Evolutionary conservation across 2,797 vertebrate species (phyloP).

Genomic region (Poecilia gillii): DNA sequence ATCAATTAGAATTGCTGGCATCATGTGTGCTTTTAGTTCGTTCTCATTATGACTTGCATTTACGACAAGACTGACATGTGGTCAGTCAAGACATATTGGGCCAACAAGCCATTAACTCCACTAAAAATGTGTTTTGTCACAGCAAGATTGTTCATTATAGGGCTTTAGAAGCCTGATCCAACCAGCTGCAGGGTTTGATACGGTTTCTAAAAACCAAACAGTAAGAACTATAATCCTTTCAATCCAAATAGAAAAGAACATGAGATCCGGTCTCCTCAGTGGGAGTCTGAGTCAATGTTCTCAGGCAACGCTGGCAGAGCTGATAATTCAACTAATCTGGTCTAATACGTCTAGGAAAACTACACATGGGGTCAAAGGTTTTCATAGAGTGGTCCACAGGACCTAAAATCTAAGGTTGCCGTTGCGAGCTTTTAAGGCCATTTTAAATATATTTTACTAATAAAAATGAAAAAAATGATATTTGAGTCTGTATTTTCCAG

Average conservation of each 20-base stretch:
- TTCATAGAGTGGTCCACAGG: not conserved
- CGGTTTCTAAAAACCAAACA: constrained; percentile 18
- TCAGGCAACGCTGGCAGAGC: constrained; percentile 55
- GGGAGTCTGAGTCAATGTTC: constrained; percentile 47
- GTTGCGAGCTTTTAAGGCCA: not conserved
- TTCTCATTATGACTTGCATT: not conserved
- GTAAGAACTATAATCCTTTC: constrained; percentile 46
- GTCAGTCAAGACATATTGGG: not conserved
- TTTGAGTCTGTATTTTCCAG: not conserved
- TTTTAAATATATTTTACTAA: not conserved
- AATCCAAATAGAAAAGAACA: constrained; percentile 50
- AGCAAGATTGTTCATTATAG: not conserved
- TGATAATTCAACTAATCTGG: constrained; percentile 69
- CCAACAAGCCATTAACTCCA: not conserved
- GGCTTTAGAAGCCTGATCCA: constrained; percentile 11
- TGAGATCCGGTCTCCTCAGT: constrained; percentile 35
- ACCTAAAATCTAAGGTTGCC: not conserved
- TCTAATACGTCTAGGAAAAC: constrained; percentile 56
- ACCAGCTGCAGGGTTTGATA: constrained; percentile 32
- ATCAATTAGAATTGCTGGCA: not conserved
- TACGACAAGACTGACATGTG: not conserved
- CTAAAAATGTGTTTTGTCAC: not conserved
- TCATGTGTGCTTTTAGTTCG: not conserved
- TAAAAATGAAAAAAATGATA: not conserved
- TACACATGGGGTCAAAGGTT: constrained; percentile 35